Conservation (phyloP, 64 coral and sea anemone genomes). For the Pachyseris speciosa region DNA sequence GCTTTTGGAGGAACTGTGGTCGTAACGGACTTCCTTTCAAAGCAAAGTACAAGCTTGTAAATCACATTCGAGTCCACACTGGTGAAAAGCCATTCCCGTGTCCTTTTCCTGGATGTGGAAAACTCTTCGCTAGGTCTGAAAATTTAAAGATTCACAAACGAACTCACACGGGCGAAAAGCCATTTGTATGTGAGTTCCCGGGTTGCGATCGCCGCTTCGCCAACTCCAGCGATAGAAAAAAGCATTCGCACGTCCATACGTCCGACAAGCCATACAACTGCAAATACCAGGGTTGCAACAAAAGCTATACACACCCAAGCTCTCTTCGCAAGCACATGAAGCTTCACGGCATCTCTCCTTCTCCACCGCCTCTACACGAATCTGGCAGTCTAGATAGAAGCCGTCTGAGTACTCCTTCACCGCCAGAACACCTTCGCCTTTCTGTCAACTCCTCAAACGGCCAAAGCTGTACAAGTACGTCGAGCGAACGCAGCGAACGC, state of each 20-base stretch:
- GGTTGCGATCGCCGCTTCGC: slow-evolving; percentile 94
- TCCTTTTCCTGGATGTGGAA: slow-evolving; percentile 91
- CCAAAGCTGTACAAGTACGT: slow-evolving; percentile 6
- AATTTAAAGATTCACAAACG: slow-evolving; percentile 97
- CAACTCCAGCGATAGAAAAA: slow-evolving; percentile 96
- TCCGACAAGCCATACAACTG: slow-evolving; percentile 96
- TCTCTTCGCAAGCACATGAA: slow-evolving; percentile 97
- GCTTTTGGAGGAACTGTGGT: slow-evolving; percentile 87
- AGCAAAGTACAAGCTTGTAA: slow-evolving; percentile 98
- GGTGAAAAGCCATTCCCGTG: slow-evolving; percentile 95
- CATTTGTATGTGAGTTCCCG: slow-evolving; percentile 90
- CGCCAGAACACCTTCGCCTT: slow-evolving; percentile 12
- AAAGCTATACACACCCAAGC: slow-evolving; percentile 93
- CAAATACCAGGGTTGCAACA: slow-evolving; percentile 90
- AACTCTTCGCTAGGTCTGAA: slow-evolving; percentile 96
- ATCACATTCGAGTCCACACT: slow-evolving; percentile 91
- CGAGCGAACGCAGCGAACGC: slow-evolving; percentile 13
- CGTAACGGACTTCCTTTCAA: slow-evolving; percentile 94
- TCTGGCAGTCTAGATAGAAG: slow-evolving; percentile 23
- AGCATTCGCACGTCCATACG: slow-evolving; percentile 94
- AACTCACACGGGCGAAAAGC: slow-evolving; percentile 93
- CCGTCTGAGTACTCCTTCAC: slow-evolving; percentile 35
- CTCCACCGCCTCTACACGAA: slow-evolving; percentile 61
- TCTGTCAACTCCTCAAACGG: slow-evolving; percentile 14
- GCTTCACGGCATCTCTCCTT: slow-evolving; percentile 93